Evolutionary conservation across 2,888 invertebrate genomes (phyloP).

Genomic region (Bhutanitis thaidina): DNA sequence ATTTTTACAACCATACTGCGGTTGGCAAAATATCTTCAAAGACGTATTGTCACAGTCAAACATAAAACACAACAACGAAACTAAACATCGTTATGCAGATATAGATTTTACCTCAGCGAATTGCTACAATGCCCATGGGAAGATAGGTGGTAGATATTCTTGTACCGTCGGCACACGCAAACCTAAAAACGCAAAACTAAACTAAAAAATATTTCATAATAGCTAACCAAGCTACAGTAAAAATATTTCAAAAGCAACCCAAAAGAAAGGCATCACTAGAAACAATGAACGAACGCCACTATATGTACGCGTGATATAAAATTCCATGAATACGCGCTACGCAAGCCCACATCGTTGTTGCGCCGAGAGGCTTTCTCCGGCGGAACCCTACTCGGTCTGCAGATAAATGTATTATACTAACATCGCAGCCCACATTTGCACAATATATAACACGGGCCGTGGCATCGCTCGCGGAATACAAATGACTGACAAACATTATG

Average conservation of each 20-base stretch:
- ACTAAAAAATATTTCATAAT: too few relatives aligned
- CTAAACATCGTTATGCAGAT: too few relatives aligned
- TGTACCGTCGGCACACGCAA: too few relatives aligned
- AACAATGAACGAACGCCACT: neutral
- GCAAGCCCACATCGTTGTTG: neutral
- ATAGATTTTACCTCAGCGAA: too few relatives aligned
- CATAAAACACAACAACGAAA: too few relatives aligned
- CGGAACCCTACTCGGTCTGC: neutral
- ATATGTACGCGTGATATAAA: constrained; percentile 10
- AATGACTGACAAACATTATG: constrained; percentile 33
- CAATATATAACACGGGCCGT: constrained; percentile 51
- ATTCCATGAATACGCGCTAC: constrained; percentile 13
- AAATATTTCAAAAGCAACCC: neutral
- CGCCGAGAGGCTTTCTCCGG: constrained; percentile 16
- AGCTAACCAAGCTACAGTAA: neutral
- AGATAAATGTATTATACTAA: neutral
- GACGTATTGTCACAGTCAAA: too few relatives aligned
- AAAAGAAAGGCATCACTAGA: neutral
- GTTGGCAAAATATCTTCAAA: too few relatives aligned
- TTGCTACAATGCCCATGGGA: too few relatives aligned
- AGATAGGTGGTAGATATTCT: too few relatives aligned
- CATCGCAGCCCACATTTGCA: constrained; percentile 49
- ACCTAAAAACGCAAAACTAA: too few relatives aligned
- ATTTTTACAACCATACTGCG: too few relatives aligned
- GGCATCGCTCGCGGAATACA: constrained; percentile 47